Evolutionary conservation across 2,113 vertebrate genomes (phyloP).

Genomic region (Oreochromis niloticus): DNA sequence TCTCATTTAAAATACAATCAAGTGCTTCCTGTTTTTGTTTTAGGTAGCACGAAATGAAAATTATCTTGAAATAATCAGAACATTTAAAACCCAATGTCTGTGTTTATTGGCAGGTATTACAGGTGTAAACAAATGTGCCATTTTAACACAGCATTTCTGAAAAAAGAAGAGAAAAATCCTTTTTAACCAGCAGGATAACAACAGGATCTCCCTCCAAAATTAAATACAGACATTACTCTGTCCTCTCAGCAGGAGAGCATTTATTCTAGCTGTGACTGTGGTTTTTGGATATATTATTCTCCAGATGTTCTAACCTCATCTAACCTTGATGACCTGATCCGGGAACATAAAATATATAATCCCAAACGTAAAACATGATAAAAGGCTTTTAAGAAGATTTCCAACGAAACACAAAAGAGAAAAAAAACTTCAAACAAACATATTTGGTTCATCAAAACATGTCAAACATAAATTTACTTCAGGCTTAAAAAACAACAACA

Average conservation of each 20-base stretch:
- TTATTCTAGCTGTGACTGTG: conserved; percentile 6
- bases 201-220: background rate
- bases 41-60: background rate
- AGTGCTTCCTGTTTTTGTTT: background rate
- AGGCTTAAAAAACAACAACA: background rate
- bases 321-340: background rate
- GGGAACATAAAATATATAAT: background rate
- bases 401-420: background rate
- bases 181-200: background rate
- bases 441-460: background rate
- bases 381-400: background rate
- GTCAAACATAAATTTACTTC: background rate
- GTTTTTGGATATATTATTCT: background rate
- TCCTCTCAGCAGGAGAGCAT: background rate
- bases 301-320: background rate
- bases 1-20: background rate
- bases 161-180: background rate
- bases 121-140: background rate
- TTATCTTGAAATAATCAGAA: background rate
- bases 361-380: background rate
- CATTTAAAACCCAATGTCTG: background rate
- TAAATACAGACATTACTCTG: background rate
- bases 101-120: background rate
- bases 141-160: background rate
- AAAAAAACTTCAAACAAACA: background rate